A percentile compares a stretch with the other conserved stretches of the same genome.
Conservation (phyloP, 2,113 vertebrate species). For the Gavialis gangeticus region DNA sequence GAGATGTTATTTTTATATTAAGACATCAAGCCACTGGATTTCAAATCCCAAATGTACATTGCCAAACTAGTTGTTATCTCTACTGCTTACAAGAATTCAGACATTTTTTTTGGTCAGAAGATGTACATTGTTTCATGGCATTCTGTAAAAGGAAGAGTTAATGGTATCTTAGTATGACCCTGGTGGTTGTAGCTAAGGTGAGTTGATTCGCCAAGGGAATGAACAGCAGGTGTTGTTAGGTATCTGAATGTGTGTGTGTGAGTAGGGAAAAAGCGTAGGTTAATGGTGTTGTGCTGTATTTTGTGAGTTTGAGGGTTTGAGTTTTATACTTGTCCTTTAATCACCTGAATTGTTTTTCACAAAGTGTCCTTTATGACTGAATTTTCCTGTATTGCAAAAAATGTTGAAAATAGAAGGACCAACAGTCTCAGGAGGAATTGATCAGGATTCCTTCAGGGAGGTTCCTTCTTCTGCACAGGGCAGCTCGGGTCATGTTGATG, state of each 20-base stretch:
- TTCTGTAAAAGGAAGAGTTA: neutral
- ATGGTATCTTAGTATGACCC: neutral
- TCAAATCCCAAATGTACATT: neutral
- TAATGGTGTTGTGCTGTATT: neutral
- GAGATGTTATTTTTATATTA: neutral
- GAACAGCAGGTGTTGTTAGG: neutral
- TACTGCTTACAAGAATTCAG: accelerated
- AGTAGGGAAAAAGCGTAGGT: accelerated
- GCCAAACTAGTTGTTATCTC: accelerated
- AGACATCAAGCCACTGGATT: neutral
- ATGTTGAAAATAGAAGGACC: neutral
- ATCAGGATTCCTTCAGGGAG: neutral
- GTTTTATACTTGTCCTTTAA: accelerated
- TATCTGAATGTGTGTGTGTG: accelerated
- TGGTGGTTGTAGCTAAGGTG: neutral
- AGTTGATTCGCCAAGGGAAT: no score
- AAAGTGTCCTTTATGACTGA: neutral
- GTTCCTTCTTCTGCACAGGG: neutral
- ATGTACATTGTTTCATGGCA: accelerated
- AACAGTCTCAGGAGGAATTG: neutral
- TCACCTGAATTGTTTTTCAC: accelerated
- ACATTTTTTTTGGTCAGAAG: neutral
- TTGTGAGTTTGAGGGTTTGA: neutral
- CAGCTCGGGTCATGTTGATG: no score
- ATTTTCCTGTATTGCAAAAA: neutral